Evolutionary conservation across 2,888 invertebrate genomes (phyloP).

Genomic region (Drosophila rubida): DNA sequence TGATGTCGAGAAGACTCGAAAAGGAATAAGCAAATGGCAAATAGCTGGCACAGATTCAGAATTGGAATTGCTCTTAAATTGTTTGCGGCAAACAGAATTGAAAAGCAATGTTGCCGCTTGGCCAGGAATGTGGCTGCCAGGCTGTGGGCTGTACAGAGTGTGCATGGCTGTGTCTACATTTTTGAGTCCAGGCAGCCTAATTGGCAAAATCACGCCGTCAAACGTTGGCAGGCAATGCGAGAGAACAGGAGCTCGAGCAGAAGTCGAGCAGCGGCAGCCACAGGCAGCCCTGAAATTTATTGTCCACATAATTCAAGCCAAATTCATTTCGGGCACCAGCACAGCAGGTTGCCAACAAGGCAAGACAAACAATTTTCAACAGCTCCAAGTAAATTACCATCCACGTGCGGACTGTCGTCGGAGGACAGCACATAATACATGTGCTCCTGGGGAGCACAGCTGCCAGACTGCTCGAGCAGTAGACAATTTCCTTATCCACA

Average conservation of each 20-base stretch:
- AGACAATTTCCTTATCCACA: constrained; percentile 10
- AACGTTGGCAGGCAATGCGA: neutral
- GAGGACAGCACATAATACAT: constrained; percentile 1
- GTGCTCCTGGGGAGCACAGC: neutral
- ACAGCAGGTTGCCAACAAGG: constrained; percentile 7
- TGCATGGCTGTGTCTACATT: neutral
- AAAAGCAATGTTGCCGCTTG: constrained; percentile 28
- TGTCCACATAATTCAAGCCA: constrained; percentile 47
- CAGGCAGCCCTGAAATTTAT: constrained; percentile 38
- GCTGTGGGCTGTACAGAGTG: neutral
- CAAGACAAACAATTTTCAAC: constrained; percentile 24
- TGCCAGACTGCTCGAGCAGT: neutral
- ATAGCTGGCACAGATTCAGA: constrained; percentile 12
- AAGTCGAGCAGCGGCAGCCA: constrained; percentile 2
- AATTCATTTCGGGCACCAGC: constrained; percentile 39
- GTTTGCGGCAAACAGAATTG: constrained; percentile 35
- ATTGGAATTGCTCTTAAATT: constrained; percentile 33
- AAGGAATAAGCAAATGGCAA: constrained; percentile 5
- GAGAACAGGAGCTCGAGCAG: neutral
- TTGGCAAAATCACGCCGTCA: constrained; percentile 45
- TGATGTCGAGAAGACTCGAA: constrained; percentile 2
- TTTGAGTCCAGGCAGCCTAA: constrained; percentile 28
- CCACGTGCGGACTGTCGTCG: constrained; percentile 4
- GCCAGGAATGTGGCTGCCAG: neutral
- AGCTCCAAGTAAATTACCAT: constrained; percentile 43